Evolutionary conservation across 2,113 vertebrate genomes (phyloP).

Genomic region (Calyptomena viridis): DNA sequence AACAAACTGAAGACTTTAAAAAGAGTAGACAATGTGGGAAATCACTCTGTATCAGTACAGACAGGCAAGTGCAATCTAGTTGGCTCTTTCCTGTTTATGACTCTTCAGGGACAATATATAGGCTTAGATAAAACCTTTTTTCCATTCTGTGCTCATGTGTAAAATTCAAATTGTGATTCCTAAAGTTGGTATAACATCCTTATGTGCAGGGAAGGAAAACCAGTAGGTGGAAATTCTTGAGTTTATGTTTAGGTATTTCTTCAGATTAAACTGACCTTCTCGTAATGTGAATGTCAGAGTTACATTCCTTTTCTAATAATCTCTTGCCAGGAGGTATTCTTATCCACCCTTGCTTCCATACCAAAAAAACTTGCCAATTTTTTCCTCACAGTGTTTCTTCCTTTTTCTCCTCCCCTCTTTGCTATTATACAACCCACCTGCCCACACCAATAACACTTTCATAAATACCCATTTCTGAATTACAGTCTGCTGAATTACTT

Average conservation of each 20-base stretch:
- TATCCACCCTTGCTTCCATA: not conserved
- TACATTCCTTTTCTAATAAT: not conserved
- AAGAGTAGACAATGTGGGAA: not conserved
- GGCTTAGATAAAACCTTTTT: not conserved
- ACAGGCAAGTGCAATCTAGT: not conserved
- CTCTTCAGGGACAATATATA: not conserved
- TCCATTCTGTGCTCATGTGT: not conserved
- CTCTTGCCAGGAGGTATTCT: not conserved
- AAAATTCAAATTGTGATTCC: not conserved
- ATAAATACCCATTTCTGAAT: not conserved
- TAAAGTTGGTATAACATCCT: not conserved
- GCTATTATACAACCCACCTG: not conserved
- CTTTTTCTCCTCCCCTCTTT: not conserved
- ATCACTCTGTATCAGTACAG: not conserved
- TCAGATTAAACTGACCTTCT: conserved; percentile 21
- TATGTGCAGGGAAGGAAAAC: not conserved
- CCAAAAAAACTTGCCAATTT: not conserved
- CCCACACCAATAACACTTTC: not conserved
- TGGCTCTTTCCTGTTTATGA: not conserved
- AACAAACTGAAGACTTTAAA: not conserved
- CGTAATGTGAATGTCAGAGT: not conserved
- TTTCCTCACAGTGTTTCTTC: not conserved
- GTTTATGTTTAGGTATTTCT: not conserved
- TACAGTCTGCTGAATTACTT: not conserved
- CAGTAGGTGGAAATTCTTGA: not conserved